Base-by-base conservation (phyloP, 1,140 invertebrate genomes). In the Leptoteleia sp. region DNA sequence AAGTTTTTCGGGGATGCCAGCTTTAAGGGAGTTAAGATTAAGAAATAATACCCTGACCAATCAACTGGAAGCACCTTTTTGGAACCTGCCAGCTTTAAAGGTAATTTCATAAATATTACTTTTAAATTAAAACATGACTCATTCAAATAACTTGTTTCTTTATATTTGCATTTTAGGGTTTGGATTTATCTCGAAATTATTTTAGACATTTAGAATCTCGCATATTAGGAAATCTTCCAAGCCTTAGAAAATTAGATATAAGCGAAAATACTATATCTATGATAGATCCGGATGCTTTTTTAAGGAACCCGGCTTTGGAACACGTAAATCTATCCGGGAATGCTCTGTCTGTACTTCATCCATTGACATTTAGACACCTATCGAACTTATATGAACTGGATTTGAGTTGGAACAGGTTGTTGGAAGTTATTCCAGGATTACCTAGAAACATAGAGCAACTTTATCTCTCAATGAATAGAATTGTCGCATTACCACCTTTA, bases 21-120 rank as follows among this genome's bases (percentile, higher is more conserved):
- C 94, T 0, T 85, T 97, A 9, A 89, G 94, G 45, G 95, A 96
- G 85, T 88, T 97, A 12, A 90, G 94, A 76, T 88, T 96, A 48
- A 92, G 92, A 42, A 95, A 96, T 80, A 96, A 96, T 84, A 95
- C 94, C 3, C 84, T 96, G 11, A 92, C 91, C 1, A 91, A 92
- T 76, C 76, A 90, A 3, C 54, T 87, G n/a, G 92, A 93, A 78
- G 89, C 90, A 7, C 94, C 94, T 1, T 93, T 94, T 81, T 96
- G 94, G 94, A 94, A 96, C 89, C 87, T 96, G 8, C 95, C 95
- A 0, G 91, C 93, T 4, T 88, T 96, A 2, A 96, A 96, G 88
- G 94, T 90, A 72, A 76, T 37, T 42, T 42, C 35, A 12, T 12
- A 65, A 37, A 52, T 40, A 43, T 29, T 7, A 29, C 1, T 4